phyloP scores from a whole-genome alignment of 2,888 invertebrate species.

The Drosophila imparisetae region DNA sequence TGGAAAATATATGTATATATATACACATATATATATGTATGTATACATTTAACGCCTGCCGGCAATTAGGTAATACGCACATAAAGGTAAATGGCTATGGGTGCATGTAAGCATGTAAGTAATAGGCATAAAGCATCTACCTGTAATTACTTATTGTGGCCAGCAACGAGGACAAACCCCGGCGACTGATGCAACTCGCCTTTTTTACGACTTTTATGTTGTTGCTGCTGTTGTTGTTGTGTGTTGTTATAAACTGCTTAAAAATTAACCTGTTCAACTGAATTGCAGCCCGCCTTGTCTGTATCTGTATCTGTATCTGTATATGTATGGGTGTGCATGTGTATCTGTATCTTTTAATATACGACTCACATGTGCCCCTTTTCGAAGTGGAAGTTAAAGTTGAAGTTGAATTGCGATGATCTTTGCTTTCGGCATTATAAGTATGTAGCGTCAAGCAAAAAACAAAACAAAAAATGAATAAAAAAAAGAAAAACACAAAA shows the following conservation, averaged over 20 bases:
- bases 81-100: slow-evolving; percentile 56
- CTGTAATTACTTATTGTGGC: slow-evolving; percentile 54
- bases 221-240: slow-evolving; percentile 9
- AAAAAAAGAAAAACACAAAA: slow-evolving; percentile 27
- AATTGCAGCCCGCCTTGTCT: slow-evolving; percentile 25
- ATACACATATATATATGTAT: slow-evolving; percentile 27
- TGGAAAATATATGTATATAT: slow-evolving; percentile 37
- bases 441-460: slow-evolving; percentile 33
- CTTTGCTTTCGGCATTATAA: slow-evolving; percentile 59
- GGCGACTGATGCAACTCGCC: slow-evolving; percentile 39
- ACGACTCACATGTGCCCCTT: slow-evolving; percentile 36
- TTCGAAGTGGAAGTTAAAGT: slow-evolving; percentile 48
- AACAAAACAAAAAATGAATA: not conserved
- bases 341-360: slow-evolving; percentile 43
- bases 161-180: slow-evolving; percentile 44
- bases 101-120: slow-evolving; percentile 33
- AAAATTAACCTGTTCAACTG: slow-evolving; percentile 68
- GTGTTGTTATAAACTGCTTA: slow-evolving; percentile 28
- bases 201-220: slow-evolving; percentile 33
- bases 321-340: slow-evolving; percentile 18
- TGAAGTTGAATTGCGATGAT: slow-evolving; percentile 63
- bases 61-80: slow-evolving; percentile 68
- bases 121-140: slow-evolving; percentile 31
- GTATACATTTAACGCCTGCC: slow-evolving; percentile 53
- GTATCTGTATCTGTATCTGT: slow-evolving; percentile 19